Evolutionary conservation across 2,888 invertebrate genomes (phyloP).

Genomic region (Ennomos erosarius): DNA sequence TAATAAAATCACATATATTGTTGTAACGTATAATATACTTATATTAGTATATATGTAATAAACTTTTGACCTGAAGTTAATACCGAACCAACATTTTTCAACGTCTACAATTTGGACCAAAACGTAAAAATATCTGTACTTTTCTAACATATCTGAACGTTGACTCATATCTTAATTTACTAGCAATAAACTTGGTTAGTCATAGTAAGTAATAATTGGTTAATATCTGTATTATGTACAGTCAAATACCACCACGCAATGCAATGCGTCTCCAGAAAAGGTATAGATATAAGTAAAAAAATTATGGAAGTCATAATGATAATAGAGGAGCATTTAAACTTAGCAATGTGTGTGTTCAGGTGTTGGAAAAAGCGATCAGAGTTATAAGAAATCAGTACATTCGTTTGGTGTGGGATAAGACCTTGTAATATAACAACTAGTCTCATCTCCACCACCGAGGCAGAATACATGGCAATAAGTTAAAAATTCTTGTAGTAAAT

Average conservation of each 20-base stretch:
- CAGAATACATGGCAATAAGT: no score
- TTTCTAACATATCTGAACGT: constrained; percentile 75
- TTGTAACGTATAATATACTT: not conserved
- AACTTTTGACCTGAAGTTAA: not conserved
- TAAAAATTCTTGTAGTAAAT: no score
- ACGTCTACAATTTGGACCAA: constrained; percentile 67
- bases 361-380: no score
- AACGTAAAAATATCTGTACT: constrained; percentile 63
- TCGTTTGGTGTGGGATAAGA: no score
- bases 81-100: constrained; percentile 12
- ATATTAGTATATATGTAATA: not conserved
- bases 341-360: no score
- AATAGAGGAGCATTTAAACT: no score
- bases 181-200: constrained; percentile 68
- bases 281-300: not conserved
- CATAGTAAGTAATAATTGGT: constrained; percentile 50
- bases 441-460: no score
- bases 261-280: not conserved
- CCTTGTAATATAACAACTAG: no score
- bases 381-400: no score
- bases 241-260: constrained; percentile 6
- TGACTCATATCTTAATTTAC: constrained; percentile 71
- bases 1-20: not conserved
- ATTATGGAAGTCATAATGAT: no score
- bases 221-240: constrained; percentile 21